Evolutionary conservation across 2,113 vertebrate species (phyloP).

Genomic region (Sebastes fasciatus): DNA sequence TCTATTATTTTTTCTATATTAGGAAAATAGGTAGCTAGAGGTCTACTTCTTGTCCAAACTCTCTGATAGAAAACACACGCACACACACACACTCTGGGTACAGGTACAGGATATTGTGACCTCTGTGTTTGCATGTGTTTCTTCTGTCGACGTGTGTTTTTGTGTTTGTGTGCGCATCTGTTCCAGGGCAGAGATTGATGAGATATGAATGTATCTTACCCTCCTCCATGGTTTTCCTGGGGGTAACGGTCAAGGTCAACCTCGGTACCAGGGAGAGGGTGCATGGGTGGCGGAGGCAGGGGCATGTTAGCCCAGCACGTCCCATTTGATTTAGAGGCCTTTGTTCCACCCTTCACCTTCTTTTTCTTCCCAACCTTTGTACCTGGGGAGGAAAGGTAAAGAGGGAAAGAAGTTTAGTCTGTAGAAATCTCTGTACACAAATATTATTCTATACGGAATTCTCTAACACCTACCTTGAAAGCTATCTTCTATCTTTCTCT

Average conservation of each 20-base stretch:
- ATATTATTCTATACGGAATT: constrained; percentile 5
- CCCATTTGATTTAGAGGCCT: constrained; percentile 93
- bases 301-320: constrained; percentile 95
- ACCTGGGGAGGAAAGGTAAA: constrained; percentile 80
- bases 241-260: constrained; percentile 94
- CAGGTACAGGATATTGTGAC: constrained; percentile 38
- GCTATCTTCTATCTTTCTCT: constrained; percentile 34
- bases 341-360: constrained; percentile 93
- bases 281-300: constrained; percentile 94
- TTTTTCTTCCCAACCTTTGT: constrained; percentile 97
- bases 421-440: constrained; percentile 3
- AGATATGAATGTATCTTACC: constrained; percentile 81
- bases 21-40: neutral
- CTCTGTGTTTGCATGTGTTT: constrained; percentile 33
- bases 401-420: constrained; percentile 23
- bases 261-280: constrained; percentile 95
- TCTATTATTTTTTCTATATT: neutral
- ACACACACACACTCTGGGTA: constrained; percentile 20
- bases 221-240: constrained; percentile 90
- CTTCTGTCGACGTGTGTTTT: constrained; percentile 15
- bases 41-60: neutral
- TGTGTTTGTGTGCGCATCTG: constrained; percentile 27
- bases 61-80: neutral
- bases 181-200: constrained; percentile 54
- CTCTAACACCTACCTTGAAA: constrained; percentile 32